Base-by-base conservation (phyloP, 2,888 invertebrate genomes). In the Drosophila kambysellisi region DNA sequence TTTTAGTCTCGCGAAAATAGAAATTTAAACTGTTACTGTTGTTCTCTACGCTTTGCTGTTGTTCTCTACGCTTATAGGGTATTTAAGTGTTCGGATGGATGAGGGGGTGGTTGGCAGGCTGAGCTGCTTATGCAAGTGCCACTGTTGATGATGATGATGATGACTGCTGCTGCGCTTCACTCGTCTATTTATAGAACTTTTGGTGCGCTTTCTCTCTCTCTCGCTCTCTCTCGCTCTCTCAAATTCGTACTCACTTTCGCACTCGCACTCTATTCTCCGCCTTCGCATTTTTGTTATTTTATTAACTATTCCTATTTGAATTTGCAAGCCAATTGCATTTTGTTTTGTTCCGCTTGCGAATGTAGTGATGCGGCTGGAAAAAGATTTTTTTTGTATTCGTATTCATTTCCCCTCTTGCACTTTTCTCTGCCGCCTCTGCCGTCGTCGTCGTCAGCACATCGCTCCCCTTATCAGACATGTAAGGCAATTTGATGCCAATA, bases 401-500 rank as follows among this genome's bases (percentile, higher is more conserved):
- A 9, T 41, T 29, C 1, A 4, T 25, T 25, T 53, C 25, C 35
- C 3, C 37, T 7, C 9, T 29, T 51, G 3, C 15, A 25, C 25
- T 25, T 25, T 25, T 25, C 9, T 15, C 37, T 29, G 50, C 29
- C 15, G n/a, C n/a, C n/a, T n/a, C n/a, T n/a, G n/a, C n/a, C n/a
- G n/a, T n/a, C n/a, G 20, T 20, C 35, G 8, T 35, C 15, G 5
- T 12, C 15, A n/a, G 17, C 17, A 20, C 56, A 32, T 32, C 9
- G 15, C 20, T 12, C 8, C 15, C 39, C 65, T 73, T 66, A 77
- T 76, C 76, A 25, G 48, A 11, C 54, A 20, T 67, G 62, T 46
- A 69, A 39, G 35, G 61, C 66, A 70, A 77, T 78, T 78, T 78
- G 48, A 77, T 70, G 78, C 67, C 77, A 67, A 30, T 25, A 15